These are phyloP conservation scores for Morone saxatilis DNA, from an alignment of 2,113 vertebrate species.

Conservation along the genomic window DNA sequence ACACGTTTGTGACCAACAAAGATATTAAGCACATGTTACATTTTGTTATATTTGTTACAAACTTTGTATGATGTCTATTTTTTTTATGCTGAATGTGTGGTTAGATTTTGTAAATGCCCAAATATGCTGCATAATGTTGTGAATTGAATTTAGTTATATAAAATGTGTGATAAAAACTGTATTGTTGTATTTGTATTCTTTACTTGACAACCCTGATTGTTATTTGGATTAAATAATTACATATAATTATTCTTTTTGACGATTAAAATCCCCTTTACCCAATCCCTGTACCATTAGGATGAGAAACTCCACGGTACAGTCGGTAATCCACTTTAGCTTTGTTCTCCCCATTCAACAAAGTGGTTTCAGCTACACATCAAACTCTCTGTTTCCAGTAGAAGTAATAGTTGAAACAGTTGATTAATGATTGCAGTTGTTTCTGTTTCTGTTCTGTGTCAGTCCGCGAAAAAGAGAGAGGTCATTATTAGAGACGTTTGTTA, in stretches of 20 bases:
- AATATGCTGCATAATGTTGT: conserved; percentile 23
- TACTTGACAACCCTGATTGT: not conserved
- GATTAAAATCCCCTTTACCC: not conserved
- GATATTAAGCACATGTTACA: not conserved
- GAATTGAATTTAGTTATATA: not conserved
- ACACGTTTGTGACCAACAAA: not conserved
- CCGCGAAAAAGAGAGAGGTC: conserved; percentile 19
- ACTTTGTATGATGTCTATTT: not conserved
- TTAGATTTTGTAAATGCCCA: conserved; percentile 1
- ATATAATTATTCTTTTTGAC: not conserved
- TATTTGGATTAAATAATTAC: not conserved
- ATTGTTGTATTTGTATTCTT: conserved; percentile 10
- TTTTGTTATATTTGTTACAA: not conserved
- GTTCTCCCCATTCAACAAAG: not conserved
- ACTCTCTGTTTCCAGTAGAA: not conserved
- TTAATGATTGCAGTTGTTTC: conserved; percentile 21
- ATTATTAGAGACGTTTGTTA: not conserved
- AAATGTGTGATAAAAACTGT: not conserved
- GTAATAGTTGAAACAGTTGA: not conserved
- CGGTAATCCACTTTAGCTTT: not conserved
- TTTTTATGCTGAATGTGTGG: not conserved
- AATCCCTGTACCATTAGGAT: too few species aligned
- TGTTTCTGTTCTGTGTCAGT: conserved; percentile 28
- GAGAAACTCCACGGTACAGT: not conserved
- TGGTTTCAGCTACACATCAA: not conserved